Evolutionary conservation across 2,888 invertebrate genomes (phyloP).

Genomic region (Listrodromus nycthemerus): DNA sequence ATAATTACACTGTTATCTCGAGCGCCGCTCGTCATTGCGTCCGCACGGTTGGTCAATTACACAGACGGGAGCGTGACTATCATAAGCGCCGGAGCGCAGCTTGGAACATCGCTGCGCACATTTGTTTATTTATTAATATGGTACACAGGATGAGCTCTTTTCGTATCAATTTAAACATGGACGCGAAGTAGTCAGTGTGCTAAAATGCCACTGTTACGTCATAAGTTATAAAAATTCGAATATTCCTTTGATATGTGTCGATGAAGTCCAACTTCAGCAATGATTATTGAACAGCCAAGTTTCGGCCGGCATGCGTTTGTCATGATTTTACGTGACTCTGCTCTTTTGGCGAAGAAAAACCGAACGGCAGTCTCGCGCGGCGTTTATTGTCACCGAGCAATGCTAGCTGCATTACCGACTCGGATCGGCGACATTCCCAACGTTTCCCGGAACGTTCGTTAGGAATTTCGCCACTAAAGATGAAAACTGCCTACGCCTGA

Average conservation of each 20-base stretch:
- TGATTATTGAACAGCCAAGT: no score
- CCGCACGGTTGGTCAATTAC: conserved; percentile 43
- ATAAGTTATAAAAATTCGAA: no score
- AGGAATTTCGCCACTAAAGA: neutral
- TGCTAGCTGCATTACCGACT: neutral
- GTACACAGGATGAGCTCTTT: no score
- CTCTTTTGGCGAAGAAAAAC: neutral
- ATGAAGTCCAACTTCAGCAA: no score
- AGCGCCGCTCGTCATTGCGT: conserved; percentile 26
- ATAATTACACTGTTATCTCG: conserved; percentile 45
- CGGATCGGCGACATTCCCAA: neutral
- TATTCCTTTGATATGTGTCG: no score
- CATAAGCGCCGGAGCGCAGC: conserved; percentile 15
- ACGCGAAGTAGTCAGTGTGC: no score
- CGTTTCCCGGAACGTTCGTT: conserved; percentile 49
- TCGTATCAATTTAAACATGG: no score
- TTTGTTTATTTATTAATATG: no score
- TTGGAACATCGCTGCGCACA: neutral
- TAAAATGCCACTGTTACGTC: no score
- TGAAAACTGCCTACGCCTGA: neutral
- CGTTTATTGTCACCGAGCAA: conserved; percentile 24
- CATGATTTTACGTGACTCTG: neutral
- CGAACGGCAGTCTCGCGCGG: neutral
- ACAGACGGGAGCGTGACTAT: neutral
- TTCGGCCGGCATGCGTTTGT: no score